Conservation (phyloP, 2,888 invertebrate genomes). For the Lordiphosa fenestrarum region DNA sequence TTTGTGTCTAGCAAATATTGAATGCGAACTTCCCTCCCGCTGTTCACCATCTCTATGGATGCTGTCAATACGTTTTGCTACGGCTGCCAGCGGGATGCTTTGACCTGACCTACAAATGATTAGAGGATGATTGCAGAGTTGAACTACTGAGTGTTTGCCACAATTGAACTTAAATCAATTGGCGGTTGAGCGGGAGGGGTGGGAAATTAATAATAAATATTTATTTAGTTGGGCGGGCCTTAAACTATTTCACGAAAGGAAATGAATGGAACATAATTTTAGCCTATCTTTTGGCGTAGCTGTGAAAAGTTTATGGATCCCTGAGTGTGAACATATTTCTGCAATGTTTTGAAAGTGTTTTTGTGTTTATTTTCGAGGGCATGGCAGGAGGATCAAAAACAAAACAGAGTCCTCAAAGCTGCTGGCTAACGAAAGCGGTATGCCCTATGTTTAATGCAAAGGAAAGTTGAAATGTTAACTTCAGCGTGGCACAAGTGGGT, state of each 20-base stretch:
- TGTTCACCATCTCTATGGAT: conserved; percentile 21
- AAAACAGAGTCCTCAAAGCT: no score
- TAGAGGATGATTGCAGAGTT: conserved; percentile 15
- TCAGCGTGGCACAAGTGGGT: no score
- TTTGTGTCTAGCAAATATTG: conserved; percentile 28
- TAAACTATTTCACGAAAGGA: not conserved
- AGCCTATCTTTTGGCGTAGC: no score
- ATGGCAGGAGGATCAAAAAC: no score
- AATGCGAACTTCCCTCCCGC: conserved; percentile 18
- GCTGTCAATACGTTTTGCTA: conserved; percentile 13
- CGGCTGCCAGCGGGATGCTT: conserved; percentile 6
- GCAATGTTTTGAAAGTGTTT: no score
- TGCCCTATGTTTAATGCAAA: no score
- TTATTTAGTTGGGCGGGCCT: not conserved
- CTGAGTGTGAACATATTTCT: no score
- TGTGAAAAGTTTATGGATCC: no score
- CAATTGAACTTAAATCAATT: conserved; percentile 8
- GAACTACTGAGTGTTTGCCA: conserved; percentile 11
- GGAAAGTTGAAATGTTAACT: no score
- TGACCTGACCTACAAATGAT: conserved; percentile 32
- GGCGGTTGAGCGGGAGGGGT: not conserved
- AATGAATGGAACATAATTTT: not conserved
- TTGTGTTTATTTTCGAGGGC: no score
- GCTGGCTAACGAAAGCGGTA: no score
- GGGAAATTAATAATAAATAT: not conserved